Evolutionary conservation across 2,113 vertebrate species (phyloP).

Genomic region (Gobio gobio): DNA sequence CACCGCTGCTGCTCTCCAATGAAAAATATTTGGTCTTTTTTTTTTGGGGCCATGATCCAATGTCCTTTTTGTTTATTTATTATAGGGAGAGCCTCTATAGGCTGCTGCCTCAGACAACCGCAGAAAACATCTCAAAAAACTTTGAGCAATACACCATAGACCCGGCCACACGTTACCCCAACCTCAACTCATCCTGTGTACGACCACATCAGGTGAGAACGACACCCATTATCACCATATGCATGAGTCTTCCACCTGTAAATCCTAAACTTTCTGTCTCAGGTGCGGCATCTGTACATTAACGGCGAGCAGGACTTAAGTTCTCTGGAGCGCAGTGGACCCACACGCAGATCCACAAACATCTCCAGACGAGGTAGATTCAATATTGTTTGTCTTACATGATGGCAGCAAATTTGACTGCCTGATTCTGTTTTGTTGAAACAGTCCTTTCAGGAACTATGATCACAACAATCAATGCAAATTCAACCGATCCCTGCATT

Average conservation of each 20-base stretch:
- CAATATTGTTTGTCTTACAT: background rate
- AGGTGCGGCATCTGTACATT: slow-evolving; percentile 90
- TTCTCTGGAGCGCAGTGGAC: slow-evolving; percentile 75
- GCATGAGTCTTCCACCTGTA: background rate
- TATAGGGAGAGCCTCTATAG: slow-evolving; percentile 92
- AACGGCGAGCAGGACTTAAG: slow-evolving; percentile 79
- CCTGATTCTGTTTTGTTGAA: background rate
- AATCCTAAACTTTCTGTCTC: background rate
- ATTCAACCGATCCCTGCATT: background rate
- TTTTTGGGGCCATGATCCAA: background rate
- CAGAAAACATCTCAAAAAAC: slow-evolving; percentile 96
- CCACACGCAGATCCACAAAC: slow-evolving; percentile 78
- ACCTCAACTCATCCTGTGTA: slow-evolving; percentile 90
- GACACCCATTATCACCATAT: background rate
- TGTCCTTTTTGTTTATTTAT: slow-evolving; percentile 25
- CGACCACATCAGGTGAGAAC: slow-evolving; percentile 88
- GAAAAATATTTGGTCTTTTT: background rate
- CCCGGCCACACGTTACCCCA: slow-evolving; percentile 90
- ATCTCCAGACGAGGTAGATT: slow-evolving; percentile 81
- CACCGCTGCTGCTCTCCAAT: background rate
- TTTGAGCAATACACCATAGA: slow-evolving; percentile 95
- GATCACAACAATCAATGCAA: background rate
- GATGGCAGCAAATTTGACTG: background rate
- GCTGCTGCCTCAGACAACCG: slow-evolving; percentile 94
- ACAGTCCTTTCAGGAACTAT: background rate